Evolutionary conservation across 2,888 invertebrate genomes (phyloP), one percentile per base, ranked within the genome.

Genomic region (Polymixis lichenea): DNA sequence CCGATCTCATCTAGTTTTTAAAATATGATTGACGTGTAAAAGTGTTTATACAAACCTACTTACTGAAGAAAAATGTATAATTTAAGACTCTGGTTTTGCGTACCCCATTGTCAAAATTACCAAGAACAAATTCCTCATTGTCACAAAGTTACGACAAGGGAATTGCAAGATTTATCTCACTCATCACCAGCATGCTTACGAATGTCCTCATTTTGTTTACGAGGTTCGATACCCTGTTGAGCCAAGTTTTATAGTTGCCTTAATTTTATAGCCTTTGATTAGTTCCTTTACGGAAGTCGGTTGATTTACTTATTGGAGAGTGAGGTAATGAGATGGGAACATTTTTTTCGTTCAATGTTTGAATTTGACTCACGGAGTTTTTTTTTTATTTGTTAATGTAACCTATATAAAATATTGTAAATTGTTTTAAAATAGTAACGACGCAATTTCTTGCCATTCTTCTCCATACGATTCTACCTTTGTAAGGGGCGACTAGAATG

Each of bases 151-250:
- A 83, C 86, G 77, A 77, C 73, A 61, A 55, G 69, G 69, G 83
- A 87, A 86, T 87, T 82, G 80, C 81, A 84, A 87, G 86, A 88
- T 87, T 84, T 80, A 82, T 86, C 87, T 89, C 86, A 81, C 87
- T 89, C 86, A 81, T 78, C 86, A 76, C 83, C 77, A 66, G 65
- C 65, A 82, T 82, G 88, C 89, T 78, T 89, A 86, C 89, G 78
- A 89, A 89, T 89, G 81, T 70, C 75, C 75, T 89, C 83, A 88
- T 89, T 87, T 83, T 58, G 78, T 89, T 89, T 89, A 89, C 88
- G 88, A 89, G 83, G 83, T 84, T 86, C 82, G 75, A 85, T 88
- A 80, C 77, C 77, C 83, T n/a, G 77, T 78, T 73, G 78, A 82
- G 83, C 83, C 80, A 83, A 78, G 78, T 83, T 88, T 88, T 88